Percentiles rank a stretch among this genome's conserved stretches.
Conservation (phyloP, 2,888 invertebrate species). For the Oxycera nigricornis region DNA sequence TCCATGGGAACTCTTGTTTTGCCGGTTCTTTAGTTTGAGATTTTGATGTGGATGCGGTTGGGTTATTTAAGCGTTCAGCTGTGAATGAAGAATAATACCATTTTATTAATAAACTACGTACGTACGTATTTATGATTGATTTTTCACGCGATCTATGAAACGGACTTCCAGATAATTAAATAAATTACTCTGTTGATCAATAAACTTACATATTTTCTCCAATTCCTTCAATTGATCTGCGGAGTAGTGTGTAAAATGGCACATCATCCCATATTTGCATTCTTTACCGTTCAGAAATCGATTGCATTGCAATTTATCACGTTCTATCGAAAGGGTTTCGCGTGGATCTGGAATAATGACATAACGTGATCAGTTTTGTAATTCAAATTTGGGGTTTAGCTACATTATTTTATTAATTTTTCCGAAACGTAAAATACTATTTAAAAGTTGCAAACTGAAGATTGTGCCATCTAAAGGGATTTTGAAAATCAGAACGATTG, state of each 20-base stretch:
- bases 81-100: too few species aligned
- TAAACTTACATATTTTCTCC: constrained; percentile 51
- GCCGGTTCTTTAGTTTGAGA: background rate
- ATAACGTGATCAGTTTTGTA: too few species aligned
- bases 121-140: background rate
- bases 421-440: too few species aligned
- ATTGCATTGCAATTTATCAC: constrained; percentile 50
- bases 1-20: constrained; percentile 11
- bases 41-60: background rate
- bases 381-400: too few species aligned
- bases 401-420: too few species aligned
- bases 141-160: background rate
- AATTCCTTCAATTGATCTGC: constrained; percentile 52
- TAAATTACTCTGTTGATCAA: too few species aligned
- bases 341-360: constrained; percentile 45
- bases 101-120: too few species aligned
- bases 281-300: constrained; percentile 52
- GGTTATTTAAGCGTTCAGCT: background rate
- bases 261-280: constrained; percentile 56
- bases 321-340: constrained; percentile 46
- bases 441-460: too few species aligned
- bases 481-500: too few species aligned
- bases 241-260: constrained; percentile 56
- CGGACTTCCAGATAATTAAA: too few species aligned
- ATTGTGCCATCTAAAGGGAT: too few species aligned